Evolutionary conservation across 2,888 invertebrate species (phyloP).

Genomic region (Drosophila picticornis): DNA sequence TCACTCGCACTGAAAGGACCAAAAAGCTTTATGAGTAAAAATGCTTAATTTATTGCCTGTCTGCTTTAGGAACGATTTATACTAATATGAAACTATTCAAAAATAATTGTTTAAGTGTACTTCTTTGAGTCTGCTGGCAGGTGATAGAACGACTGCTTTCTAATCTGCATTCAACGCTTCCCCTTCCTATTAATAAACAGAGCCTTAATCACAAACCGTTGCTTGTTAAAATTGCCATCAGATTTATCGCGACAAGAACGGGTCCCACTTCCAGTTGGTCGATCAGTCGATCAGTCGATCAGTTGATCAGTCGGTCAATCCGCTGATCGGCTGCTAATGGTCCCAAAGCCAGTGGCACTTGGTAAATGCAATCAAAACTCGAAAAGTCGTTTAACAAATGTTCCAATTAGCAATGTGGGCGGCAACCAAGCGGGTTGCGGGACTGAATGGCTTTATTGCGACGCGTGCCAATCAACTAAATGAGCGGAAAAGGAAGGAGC

Average conservation of each 20-base stretch:
- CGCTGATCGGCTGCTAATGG: constrained; percentile 30
- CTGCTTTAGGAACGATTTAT: no score
- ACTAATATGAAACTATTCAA: background rate
- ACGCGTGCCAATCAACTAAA: constrained; percentile 45
- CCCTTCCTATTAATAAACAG: background rate
- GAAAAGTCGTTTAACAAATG: constrained; percentile 52
- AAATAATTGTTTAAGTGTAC: background rate
- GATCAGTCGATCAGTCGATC: background rate
- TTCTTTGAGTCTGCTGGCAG: background rate
- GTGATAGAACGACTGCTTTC: background rate
- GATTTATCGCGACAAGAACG: constrained; percentile 12
- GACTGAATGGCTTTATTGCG: background rate
- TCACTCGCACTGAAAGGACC: background rate
- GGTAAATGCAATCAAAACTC: constrained; percentile 39
- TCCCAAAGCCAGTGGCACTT: constrained; percentile 29
- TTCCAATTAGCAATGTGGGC: constrained; percentile 60
- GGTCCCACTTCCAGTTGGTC: constrained; percentile 8
- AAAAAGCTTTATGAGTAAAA: background rate
- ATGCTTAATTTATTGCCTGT: background rate
- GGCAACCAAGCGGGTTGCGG: background rate
- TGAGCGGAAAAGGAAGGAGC: constrained; percentile 40
- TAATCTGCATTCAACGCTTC: background rate
- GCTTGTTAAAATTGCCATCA: constrained; percentile 1
- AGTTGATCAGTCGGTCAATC: constrained; percentile 29
- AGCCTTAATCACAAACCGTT: background rate